A percentile compares a stretch with the other conserved stretches of the same genome.
Evolutionary conservation across 2,888 invertebrate species (phyloP).

Genomic region (Microchrysa polita): DNA sequence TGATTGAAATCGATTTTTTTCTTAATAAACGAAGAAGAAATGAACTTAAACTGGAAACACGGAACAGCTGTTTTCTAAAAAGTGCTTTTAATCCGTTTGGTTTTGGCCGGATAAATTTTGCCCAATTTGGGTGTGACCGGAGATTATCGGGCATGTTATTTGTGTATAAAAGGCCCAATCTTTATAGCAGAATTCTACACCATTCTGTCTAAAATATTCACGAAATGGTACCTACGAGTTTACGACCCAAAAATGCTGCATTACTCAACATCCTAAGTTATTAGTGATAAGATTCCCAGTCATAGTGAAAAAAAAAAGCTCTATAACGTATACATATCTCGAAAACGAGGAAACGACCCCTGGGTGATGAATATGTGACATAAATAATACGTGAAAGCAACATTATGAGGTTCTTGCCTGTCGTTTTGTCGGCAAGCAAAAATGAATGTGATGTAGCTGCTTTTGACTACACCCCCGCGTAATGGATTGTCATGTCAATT

Average conservation of each 20-base stretch:
- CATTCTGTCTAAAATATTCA: too few relatives aligned
- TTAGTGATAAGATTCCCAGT: constrained; percentile 16
- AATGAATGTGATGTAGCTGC: constrained; percentile 9
- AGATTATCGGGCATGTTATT: too few relatives aligned
- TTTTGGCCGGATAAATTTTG: too few relatives aligned
- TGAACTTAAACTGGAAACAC: too few relatives aligned
- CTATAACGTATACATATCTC: background rate
- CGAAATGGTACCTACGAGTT: too few relatives aligned
- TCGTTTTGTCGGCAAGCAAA: background rate
- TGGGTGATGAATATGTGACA: constrained; percentile 33
- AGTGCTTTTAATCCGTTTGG: too few relatives aligned
- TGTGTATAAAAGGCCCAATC: too few relatives aligned
- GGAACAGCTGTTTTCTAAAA: too few relatives aligned
- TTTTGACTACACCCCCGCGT: constrained; percentile 24
- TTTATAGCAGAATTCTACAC: too few relatives aligned
- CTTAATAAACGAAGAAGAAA: too few relatives aligned
- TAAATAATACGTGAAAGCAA: constrained; percentile 22
- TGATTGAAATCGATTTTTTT: too few relatives aligned
- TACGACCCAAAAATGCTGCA: background rate
- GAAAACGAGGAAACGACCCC: constrained; percentile 1
- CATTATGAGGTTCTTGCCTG: background rate
- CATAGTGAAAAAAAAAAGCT: background rate
- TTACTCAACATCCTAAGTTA: constrained; percentile 15
- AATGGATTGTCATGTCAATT: constrained; percentile 32
- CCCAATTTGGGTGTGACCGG: too few relatives aligned